These are phyloP conservation scores for Nomada goodeniana DNA, from an alignment of 2,888 invertebrate genomes.

Conservation along the genomic window DNA sequence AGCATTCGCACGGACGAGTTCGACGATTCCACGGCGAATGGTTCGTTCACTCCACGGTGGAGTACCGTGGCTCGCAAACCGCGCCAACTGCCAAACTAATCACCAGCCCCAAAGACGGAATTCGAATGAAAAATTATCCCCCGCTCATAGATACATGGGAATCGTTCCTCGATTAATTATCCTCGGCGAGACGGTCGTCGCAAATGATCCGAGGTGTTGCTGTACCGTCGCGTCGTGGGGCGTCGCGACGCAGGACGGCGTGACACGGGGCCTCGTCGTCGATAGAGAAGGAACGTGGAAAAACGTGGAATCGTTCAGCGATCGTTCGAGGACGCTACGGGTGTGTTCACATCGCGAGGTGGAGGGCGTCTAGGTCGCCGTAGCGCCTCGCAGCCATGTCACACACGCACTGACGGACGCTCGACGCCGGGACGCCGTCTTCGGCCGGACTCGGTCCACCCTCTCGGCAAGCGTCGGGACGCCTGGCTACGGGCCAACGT, in stretches of 20 bases:
- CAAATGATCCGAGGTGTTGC: not conserved
- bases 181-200: not conserved
- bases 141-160: not conserved
- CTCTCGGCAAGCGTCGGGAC: conserved; percentile 82
- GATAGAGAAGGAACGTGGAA: not conserved
- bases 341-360: conserved; percentile 75
- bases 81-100: no score
- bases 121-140: no score
- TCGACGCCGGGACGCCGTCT: conserved; percentile 84
- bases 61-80: no score
- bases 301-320: conserved; percentile 27
- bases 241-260: conserved; percentile 2
- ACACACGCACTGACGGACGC: conserved; percentile 84
- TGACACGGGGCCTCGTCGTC: not conserved
- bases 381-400: conserved; percentile 83
- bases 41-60: not conserved
- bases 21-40: not conserved
- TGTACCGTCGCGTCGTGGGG: not conserved
- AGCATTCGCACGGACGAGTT: conserved; percentile 18
- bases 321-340: conserved; percentile 59
- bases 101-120: no score
- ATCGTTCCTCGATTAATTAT: not conserved
- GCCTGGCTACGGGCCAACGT: conserved; percentile 79
- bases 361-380: conserved; percentile 80
- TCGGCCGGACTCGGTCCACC: conserved; percentile 81